phyloP scores from a whole-genome alignment of 2,113 vertebrate species.

The Oxyruncus cristatus region DNA sequence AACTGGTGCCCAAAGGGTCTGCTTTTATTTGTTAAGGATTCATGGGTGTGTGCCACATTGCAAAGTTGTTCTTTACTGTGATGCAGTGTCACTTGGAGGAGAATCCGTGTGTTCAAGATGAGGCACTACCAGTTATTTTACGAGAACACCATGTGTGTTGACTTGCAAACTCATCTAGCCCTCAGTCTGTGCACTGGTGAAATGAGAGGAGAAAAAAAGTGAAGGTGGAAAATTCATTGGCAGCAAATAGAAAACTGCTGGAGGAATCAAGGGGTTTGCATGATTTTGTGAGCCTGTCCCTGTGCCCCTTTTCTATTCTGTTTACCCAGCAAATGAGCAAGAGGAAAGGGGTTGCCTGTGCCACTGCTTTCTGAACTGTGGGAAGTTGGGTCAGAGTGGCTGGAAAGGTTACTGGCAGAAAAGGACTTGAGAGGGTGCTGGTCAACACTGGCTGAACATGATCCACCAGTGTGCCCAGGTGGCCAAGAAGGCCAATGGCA shows the following conservation, averaged over 20 bases:
- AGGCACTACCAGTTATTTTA: not conserved
- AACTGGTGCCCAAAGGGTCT: not conserved
- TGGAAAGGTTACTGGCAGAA: not conserved
- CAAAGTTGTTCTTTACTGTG: not conserved
- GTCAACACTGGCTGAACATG: accelerated
- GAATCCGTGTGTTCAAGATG: not conserved
- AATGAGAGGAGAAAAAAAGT: not conserved
- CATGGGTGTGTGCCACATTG: not conserved
- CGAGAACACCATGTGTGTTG: not conserved
- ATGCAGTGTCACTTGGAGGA: not conserved
- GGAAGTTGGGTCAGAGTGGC: not conserved
- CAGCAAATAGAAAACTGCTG: not conserved
- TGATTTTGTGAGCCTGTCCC: not conserved
- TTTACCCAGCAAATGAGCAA: not conserved
- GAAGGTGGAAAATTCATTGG: not conserved
- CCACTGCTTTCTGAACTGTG: not conserved
- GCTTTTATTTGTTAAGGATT: not conserved
- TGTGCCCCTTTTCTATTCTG: not conserved
- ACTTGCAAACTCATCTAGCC: not conserved
- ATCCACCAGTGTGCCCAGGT: accelerated
- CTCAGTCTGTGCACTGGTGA: not conserved
- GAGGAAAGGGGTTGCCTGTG: not conserved
- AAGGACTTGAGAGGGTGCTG: not conserved
- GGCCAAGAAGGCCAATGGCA: not conserved
- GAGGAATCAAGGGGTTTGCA: not conserved